A percentile compares a stretch with the other conserved stretches of the same genome.
Conservation (phyloP, 2,888 invertebrate genomes). For the Trilocha varians region DNA sequence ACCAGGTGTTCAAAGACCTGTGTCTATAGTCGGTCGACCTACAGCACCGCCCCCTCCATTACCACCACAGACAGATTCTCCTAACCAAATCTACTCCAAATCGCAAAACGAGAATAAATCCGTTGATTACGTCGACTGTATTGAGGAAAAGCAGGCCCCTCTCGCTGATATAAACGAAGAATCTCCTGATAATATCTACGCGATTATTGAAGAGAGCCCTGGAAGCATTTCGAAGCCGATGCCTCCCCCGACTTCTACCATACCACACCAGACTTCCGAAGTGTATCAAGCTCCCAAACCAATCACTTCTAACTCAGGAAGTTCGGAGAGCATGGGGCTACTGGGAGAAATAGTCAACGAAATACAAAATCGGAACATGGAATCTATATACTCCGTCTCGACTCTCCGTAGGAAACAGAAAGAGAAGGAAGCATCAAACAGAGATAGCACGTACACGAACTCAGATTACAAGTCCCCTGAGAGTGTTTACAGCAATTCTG, state of each 20-base stretch:
- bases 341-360: conserved; percentile 90
- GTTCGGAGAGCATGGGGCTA: conserved; percentile 82
- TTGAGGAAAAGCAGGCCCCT: conserved; percentile 76
- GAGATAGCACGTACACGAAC: conserved; percentile 75
- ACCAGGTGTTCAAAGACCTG: conserved; percentile 77
- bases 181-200: conserved; percentile 86
- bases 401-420: conserved; percentile 77
- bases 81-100: conserved; percentile 75
- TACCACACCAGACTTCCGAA: conserved; percentile 56
- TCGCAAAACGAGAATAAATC: conserved; percentile 41
- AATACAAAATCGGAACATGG: conserved; percentile 88
- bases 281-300: conserved; percentile 64
- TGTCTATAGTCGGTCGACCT: conserved; percentile 82
- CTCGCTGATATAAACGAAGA: conserved; percentile 77
- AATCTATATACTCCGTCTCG: conserved; percentile 89
- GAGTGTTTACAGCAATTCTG: conserved; percentile 77
- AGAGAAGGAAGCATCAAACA: conserved; percentile 34
- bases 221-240: conserved; percentile 55
- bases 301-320: conserved; percentile 59
- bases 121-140: conserved; percentile 84
- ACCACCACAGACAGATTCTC: conserved; percentile 53
- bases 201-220: conserved; percentile 87
- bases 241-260: conserved; percentile 45
- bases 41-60: conserved; percentile 84
- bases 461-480: conserved; percentile 75